Percentiles rank a stretch among this genome's conserved stretches.
These are phyloP conservation scores for Amphiduros pacificus DNA, from an alignment of 2,888 invertebrate species.

Conservation along the genomic window DNA sequence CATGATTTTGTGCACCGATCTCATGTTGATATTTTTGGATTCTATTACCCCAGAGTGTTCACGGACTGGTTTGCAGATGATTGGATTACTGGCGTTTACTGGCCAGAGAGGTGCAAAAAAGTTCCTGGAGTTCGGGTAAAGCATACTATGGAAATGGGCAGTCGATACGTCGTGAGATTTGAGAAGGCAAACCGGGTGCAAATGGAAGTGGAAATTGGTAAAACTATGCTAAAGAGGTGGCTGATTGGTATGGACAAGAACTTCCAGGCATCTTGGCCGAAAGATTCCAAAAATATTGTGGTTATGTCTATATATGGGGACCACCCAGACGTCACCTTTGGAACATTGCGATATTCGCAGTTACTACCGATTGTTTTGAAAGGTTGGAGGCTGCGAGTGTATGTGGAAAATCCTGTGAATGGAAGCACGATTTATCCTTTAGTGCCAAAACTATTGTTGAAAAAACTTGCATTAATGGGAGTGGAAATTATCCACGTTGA, in stretches of 20 bases:
- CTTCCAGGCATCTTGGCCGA: constrained; percentile 11
- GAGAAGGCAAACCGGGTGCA: constrained; percentile 30
- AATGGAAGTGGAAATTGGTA: constrained; percentile 34
- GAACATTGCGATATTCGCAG: constrained; percentile 29
- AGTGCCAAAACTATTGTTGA: constrained; percentile 1
- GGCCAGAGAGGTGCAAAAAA: constrained; percentile 37
- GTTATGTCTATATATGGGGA: constrained; percentile 29
- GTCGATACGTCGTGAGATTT: constrained; percentile 30
- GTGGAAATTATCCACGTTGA: constrained; percentile 28
- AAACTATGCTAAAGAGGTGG: constrained; percentile 23
- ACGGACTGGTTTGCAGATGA: constrained; percentile 69
- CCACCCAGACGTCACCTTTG: constrained; percentile 26
- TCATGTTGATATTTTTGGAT: constrained; percentile 35
- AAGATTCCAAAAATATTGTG: constrained; percentile 24
- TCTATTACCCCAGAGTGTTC: constrained; percentile 35
- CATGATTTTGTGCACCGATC: constrained; percentile 36
- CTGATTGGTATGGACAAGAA: constrained; percentile 22
- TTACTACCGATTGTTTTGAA: constrained; percentile 28
- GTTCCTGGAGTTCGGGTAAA: constrained; percentile 30
- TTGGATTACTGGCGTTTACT: constrained; percentile 67
- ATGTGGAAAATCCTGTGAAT: constrained; percentile 10
- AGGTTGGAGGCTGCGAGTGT: constrained; percentile 31
- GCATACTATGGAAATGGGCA: constrained; percentile 35
- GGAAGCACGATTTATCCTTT: constrained; percentile 1
- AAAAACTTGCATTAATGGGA: constrained; percentile 29